Conservation (phyloP, 2,888 invertebrate species). For the Ornithoptera priamus region DNA sequence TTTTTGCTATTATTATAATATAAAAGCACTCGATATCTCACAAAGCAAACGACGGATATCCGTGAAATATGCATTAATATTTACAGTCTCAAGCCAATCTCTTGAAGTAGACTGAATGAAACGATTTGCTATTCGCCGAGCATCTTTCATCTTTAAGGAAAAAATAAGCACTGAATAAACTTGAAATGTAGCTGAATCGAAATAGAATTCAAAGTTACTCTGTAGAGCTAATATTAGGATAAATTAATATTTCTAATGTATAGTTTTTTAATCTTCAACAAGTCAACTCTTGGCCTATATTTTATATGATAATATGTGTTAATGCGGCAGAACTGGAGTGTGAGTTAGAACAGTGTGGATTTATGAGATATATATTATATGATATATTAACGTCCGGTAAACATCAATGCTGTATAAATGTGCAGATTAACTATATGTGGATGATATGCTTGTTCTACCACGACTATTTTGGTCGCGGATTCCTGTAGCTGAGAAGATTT, state of each 20-base stretch:
- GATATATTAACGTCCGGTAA: too few relatives aligned
- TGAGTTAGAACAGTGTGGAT: too few relatives aligned
- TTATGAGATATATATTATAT: too few relatives aligned
- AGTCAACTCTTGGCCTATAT: too few relatives aligned
- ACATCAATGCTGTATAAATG: too few relatives aligned
- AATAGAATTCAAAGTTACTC: constrained; percentile 40
- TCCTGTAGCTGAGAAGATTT: too few relatives aligned
- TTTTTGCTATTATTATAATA: constrained; percentile 42
- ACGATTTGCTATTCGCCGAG: constrained; percentile 77
- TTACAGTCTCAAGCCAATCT: constrained; percentile 69
- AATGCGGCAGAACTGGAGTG: too few relatives aligned
- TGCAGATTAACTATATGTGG: too few relatives aligned
- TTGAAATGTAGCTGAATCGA: constrained; percentile 56
- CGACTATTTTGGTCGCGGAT: too few relatives aligned
- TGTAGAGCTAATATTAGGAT: not conserved
- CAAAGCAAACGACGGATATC: constrained; percentile 67
- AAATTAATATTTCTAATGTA: not conserved
- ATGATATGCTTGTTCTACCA: too few relatives aligned
- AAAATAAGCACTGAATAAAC: constrained; percentile 68
- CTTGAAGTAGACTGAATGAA: constrained; percentile 72
- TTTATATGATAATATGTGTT: too few relatives aligned
- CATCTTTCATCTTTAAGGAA: constrained; percentile 72
- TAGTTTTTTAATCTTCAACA: too few relatives aligned
- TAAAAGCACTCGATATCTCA: constrained; percentile 63
- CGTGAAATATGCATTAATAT: constrained; percentile 79